Conservation (phyloP, 64 coral and sea anemone genomes). For the Pocillopora damicornis region DNA sequence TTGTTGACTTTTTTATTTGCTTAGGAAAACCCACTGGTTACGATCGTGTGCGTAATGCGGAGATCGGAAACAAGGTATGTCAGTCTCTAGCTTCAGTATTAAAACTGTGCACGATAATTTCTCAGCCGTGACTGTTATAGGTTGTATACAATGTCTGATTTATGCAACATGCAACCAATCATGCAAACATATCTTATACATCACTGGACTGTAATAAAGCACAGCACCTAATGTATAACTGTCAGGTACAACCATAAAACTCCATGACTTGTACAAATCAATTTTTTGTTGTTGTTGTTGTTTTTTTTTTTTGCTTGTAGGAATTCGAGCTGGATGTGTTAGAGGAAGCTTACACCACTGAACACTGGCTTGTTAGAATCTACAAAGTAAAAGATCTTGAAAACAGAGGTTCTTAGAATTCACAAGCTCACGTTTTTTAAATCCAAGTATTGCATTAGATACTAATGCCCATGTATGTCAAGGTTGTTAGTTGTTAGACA, state of each 20-base stretch:
- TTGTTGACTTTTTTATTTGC: not conserved
- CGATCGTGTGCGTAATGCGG: slow-evolving; percentile 93
- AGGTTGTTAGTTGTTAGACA: not conserved
- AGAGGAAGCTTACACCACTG: slow-evolving; percentile 98
- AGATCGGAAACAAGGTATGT: slow-evolving; percentile 95
- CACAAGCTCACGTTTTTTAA: slow-evolving; percentile 18
- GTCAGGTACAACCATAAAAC: too few relatives aligned
- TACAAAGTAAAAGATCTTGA: slow-evolving; percentile 99
- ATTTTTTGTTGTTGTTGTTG: not conserved
- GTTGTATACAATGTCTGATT: not conserved
- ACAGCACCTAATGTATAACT: too few relatives aligned
- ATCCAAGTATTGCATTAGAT: slow-evolving; percentile 9
- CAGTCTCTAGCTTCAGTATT: not conserved
- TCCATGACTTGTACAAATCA: not conserved
- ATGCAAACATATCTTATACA: too few relatives aligned
- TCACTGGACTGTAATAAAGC: too few relatives aligned
- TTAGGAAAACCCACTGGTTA: slow-evolving; percentile 97
- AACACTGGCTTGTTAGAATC: slow-evolving; percentile 99
- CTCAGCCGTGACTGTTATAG: not conserved
- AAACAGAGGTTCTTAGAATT: slow-evolving; percentile 79
- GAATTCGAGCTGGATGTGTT: slow-evolving; percentile 98
- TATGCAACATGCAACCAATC: too few relatives aligned
- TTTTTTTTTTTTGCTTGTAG: slow-evolving; percentile 31
- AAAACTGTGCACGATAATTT: not conserved
- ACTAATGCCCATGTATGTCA: not conserved